Percentiles rank a stretch among this genome's conserved stretches.
Conservation (phyloP, 2,113 vertebrate genomes). For the Boleophthalmus pectinirostris region DNA sequence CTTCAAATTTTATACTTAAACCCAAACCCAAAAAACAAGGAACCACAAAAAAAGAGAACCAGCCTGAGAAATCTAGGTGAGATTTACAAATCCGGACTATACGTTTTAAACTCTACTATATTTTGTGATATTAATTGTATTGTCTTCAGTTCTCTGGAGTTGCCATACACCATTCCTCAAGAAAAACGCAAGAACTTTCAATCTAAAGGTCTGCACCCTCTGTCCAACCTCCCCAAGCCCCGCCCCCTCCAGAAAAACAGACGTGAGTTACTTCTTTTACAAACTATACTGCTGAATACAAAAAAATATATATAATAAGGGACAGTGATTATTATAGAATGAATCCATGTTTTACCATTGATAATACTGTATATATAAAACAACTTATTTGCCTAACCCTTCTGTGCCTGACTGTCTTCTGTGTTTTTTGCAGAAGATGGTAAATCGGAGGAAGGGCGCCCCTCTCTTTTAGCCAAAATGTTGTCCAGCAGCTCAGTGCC, state of each 20-base stretch:
- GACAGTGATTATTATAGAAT: background rate
- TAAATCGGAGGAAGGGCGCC: conserved; percentile 85
- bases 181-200: conserved; percentile 91
- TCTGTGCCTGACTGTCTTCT: conserved; percentile 1
- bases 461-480: conserved; percentile 82
- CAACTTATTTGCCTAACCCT: too few species aligned
- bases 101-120: background rate
- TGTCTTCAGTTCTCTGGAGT: conserved; percentile 86
- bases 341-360: background rate
- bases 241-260: conserved; percentile 77
- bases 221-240: conserved; percentile 82
- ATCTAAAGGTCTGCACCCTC: conserved; percentile 83
- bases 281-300: background rate
- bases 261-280: conserved; percentile 52
- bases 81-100: background rate
- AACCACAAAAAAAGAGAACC: conserved; percentile 85
- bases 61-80: conserved; percentile 87
- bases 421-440: conserved; percentile 40
- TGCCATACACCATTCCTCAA: conserved; percentile 84
- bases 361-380: too few species aligned
- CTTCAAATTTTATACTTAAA: conserved; percentile 81
- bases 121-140: background rate
- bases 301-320: background rate
- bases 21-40: conserved; percentile 87
- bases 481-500: conserved; percentile 80